Percentiles rank a stretch among this genome's conserved stretches.
Conservation (phyloP, 1,140 invertebrate genomes). For the Scaptomyza montana region DNA sequence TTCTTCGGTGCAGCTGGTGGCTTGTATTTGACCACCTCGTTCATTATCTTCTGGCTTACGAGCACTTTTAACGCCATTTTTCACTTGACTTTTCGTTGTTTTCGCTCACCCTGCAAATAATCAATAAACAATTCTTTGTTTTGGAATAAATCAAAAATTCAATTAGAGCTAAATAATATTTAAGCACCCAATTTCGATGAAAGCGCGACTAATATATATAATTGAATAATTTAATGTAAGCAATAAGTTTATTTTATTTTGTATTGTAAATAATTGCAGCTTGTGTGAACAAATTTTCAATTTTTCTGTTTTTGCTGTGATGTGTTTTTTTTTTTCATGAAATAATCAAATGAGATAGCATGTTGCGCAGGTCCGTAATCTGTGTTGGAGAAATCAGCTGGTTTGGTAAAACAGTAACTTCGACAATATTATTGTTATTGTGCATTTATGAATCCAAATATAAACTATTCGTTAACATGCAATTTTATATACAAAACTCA, state of each 20-base stretch:
- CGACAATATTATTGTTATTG: neutral
- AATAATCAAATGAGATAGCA: neutral
- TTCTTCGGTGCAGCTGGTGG: constrained; percentile 89
- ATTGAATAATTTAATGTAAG: constrained; percentile 17
- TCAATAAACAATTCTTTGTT: constrained; percentile 20
- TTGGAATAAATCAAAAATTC: constrained; percentile 7
- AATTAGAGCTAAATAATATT: constrained; percentile 30
- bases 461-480: neutral
- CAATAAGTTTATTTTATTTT: constrained; percentile 1
- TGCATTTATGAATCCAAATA: neutral
- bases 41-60: constrained; percentile 92
- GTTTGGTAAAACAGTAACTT: neutral
- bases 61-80: constrained; percentile 78
- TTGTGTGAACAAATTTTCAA: neutral
- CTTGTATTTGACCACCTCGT: constrained; percentile 98
- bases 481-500: too few relatives aligned
- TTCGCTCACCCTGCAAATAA: constrained; percentile 10
- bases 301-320: constrained; percentile 1
- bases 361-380: neutral
- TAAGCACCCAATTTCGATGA: constrained; percentile 16
- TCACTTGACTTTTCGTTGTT: constrained; percentile 15
- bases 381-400: neutral
- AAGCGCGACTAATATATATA: constrained; percentile 25
- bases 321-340: constrained; percentile 4
- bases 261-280: constrained; percentile 28